Evolutionary conservation across 2,888 invertebrate genomes (phyloP).

Genomic region (Aethes cnicana): DNA sequence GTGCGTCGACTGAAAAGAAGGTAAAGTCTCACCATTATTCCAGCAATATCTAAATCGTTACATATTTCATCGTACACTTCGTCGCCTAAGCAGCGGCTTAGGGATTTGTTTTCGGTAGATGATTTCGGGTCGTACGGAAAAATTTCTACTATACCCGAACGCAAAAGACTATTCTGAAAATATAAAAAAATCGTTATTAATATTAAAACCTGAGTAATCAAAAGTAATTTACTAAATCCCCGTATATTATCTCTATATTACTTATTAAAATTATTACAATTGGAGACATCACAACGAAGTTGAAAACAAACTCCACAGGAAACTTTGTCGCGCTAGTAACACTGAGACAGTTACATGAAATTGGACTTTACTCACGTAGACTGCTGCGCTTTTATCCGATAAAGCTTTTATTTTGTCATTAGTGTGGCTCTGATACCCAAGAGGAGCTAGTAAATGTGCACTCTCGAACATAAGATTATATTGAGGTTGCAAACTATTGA

Average conservation of each 20-base stretch:
- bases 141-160: conserved; percentile 6
- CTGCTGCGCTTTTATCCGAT: conserved; percentile 43
- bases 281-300: no score
- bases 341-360: neutral
- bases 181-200: neutral
- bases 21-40: conserved; percentile 16
- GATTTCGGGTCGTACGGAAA: neutral
- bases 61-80: conserved; percentile 11
- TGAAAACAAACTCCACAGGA: no score
- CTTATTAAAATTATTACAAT: no score
- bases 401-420: conserved; percentile 35
- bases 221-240: no score
- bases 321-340: no score
- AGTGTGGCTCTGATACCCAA: conserved; percentile 56
- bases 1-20: no score
- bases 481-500: conserved; percentile 54
- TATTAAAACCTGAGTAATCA: no score
- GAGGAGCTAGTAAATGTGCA: conserved; percentile 62
- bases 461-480: conserved; percentile 61
- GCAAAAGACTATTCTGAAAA: neutral
- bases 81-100: conserved; percentile 1
- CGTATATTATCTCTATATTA: no score
- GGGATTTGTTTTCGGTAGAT: neutral
- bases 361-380: conserved; percentile 54
- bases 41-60: neutral